Evolutionary conservation across 2,888 invertebrate genomes (phyloP).

Genomic region (Gibbula magus): DNA sequence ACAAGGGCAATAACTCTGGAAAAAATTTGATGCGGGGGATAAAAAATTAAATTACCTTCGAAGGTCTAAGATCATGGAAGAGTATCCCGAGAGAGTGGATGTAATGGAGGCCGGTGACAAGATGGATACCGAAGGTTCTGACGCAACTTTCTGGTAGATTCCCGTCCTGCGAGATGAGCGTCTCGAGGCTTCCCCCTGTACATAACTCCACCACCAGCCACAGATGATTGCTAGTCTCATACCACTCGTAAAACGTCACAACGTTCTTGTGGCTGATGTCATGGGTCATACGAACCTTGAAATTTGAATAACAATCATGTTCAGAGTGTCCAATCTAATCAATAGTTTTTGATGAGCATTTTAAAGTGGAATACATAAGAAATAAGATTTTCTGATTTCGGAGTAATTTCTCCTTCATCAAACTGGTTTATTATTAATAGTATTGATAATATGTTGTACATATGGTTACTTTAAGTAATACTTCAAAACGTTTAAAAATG

Average conservation of each 20-base stretch:
- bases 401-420: too few species aligned
- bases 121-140: conserved; percentile 70
- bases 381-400: too few species aligned
- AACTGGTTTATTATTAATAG: too few species aligned
- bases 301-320: not conserved
- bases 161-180: conserved; percentile 71
- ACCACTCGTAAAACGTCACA: conserved; percentile 76
- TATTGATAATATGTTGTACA: too few species aligned
- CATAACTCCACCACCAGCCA: conserved; percentile 76
- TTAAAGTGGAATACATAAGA: too few species aligned
- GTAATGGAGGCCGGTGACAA: conserved; percentile 74
- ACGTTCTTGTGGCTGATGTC: conserved; percentile 74
- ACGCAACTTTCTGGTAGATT: conserved; percentile 73
- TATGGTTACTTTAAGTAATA: too few species aligned
- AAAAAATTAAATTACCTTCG: conserved; percentile 72
- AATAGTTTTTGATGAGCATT: not conserved
- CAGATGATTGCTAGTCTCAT: conserved; percentile 76
- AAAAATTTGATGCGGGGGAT: too few species aligned
- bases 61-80: conserved; percentile 74
- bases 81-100: conserved; percentile 74
- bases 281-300: conserved; percentile 75
- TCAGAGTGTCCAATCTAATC: not conserved
- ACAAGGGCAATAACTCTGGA: too few species aligned
- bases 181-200: conserved; percentile 72
- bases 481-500: too few species aligned